A percentile compares a stretch with the other conserved stretches of the same genome.
Evolutionary conservation across 2,113 vertebrate genomes (phyloP).

Genomic region (Mellivora capensis): DNA sequence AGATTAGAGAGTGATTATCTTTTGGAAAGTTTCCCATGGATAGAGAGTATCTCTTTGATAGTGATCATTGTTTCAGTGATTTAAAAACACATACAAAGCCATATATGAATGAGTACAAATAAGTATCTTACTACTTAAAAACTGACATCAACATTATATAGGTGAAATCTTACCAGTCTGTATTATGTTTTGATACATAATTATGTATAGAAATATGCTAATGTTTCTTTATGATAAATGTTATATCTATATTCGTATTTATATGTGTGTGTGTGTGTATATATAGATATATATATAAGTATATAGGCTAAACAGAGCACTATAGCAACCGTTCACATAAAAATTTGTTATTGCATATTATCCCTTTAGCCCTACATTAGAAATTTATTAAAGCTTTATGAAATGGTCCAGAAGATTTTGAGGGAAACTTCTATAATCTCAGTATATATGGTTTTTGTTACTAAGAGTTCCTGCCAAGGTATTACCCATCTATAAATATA

Average conservation of each 20-base stretch:
- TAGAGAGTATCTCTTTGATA: not conserved
- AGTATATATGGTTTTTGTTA: conserved; percentile 16
- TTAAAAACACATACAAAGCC: not conserved
- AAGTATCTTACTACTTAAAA: not conserved
- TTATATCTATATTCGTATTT: not conserved
- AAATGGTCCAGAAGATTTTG: not conserved
- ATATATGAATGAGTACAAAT: not conserved
- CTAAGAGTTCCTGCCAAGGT: not conserved
- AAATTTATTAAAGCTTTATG: not conserved
- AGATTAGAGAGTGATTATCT: not conserved
- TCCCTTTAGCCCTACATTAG: not conserved
- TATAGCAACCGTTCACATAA: not conserved
- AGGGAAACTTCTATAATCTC: not conserved
- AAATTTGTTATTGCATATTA: not conserved
- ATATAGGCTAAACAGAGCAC: not conserved
- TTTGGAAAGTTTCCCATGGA: not conserved
- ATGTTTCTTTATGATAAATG: not conserved
- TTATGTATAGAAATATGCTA: not conserved
- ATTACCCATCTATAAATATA: not conserved
- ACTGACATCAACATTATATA: not conserved
- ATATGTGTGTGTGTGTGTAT: not conserved
- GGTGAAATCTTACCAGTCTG: not conserved
- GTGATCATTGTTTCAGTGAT: not conserved
- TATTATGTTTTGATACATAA: not conserved
- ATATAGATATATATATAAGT: not conserved